Conservation (phyloP, 2,113 vertebrate genomes). For the Prionailurus bengalensis region DNA sequence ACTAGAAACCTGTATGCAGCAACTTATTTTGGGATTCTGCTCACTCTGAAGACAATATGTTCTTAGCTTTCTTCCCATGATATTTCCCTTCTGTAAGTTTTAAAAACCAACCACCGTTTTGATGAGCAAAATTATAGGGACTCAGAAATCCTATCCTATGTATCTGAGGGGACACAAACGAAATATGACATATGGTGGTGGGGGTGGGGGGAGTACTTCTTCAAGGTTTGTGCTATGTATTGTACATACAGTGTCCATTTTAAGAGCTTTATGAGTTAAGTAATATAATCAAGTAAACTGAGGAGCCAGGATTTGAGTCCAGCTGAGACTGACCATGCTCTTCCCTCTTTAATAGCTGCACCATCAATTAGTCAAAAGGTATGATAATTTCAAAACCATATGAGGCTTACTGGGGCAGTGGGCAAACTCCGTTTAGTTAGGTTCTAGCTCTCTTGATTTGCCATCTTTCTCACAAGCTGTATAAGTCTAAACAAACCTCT, state of each 20-base stretch:
- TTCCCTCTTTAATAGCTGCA: not conserved
- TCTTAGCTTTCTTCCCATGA: slow-evolving; percentile 69
- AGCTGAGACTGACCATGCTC: not conserved
- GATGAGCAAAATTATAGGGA: not conserved
- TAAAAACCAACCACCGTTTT: slow-evolving; percentile 51
- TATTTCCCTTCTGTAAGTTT: slow-evolving; percentile 54
- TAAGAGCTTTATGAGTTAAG: not conserved
- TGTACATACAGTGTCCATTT: not conserved
- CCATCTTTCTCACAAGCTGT: not conserved
- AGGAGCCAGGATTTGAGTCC: not conserved
- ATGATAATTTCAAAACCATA: slow-evolving; percentile 35
- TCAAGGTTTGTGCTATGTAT: not conserved
- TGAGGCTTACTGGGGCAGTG: not conserved
- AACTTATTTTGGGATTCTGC: slow-evolving; percentile 73
- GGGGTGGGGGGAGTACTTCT: not conserved
- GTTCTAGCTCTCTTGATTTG: not conserved
- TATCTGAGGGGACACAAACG: not conserved
- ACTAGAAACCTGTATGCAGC: slow-evolving; percentile 64
- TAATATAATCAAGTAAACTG: not conserved
- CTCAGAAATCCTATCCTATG: not conserved
- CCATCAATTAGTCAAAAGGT: not conserved
- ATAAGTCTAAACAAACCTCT: not conserved
- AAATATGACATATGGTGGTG: not conserved
- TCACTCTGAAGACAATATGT: slow-evolving; percentile 75
- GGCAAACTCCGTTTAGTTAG: not conserved